Percentiles rank a stretch among this genome's conserved stretches.
phyloP scores from a whole-genome alignment of 2,113 vertebrate species.

The Osmerus eperlanus region DNA sequence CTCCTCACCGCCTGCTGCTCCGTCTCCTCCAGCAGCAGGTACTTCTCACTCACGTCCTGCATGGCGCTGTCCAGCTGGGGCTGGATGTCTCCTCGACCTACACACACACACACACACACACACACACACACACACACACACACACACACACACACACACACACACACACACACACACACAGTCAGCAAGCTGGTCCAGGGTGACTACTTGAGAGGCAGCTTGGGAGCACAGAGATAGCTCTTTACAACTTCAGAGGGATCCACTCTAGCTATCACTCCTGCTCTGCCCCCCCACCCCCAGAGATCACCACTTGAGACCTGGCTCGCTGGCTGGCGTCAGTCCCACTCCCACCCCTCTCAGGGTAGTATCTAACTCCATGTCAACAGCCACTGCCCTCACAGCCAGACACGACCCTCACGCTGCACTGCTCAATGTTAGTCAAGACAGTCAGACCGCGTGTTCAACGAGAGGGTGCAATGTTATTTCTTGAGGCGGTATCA shows the following conservation, averaged over 20 bases:
- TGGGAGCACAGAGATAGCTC: no score
- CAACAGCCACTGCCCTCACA: neutral
- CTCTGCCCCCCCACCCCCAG: neutral
- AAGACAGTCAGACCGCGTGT: neutral
- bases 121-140: neutral
- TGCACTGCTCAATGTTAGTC: neutral
- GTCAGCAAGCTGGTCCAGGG: no score
- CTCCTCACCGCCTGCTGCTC: constrained; percentile 95
- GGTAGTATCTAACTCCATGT: neutral
- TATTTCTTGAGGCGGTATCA: neutral
- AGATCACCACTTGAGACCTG: neutral
- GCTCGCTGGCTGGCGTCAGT: neutral
- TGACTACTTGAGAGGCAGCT: no score
- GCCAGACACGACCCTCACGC: neutral
- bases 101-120: neutral
- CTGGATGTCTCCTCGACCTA: constrained; percentile 94
- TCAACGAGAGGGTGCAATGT: neutral
- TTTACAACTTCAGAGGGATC: neutral
- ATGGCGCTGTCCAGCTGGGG: constrained; percentile 94
- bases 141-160: neutral
- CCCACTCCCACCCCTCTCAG: neutral
- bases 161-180: neutral
- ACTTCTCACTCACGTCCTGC: constrained; percentile 96
- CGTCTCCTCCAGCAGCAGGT: constrained; percentile 91
- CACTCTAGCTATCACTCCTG: neutral